Base-by-base conservation (phyloP, 1,140 invertebrate genomes). In the Heliconius melpomene region DNA sequence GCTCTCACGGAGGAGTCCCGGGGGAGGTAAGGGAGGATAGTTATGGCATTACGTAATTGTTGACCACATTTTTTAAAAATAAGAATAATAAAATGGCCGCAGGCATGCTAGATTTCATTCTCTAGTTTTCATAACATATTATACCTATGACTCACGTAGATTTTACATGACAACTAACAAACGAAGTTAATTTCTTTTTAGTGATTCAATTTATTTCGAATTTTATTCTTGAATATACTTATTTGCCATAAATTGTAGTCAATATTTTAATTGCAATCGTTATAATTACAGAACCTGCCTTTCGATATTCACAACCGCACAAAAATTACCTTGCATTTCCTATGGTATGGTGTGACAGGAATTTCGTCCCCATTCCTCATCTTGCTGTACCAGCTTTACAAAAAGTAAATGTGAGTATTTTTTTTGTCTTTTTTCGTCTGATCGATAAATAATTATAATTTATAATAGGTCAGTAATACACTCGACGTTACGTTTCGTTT, bases 281-380 rank as follows among this genome's bases (percentile, higher is more conserved):
- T 54, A 26, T 38, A 52, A 77, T 83, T 95, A 95, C 94, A 98
- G 97, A 98, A 97, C 88, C 89, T 98, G 66, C 97, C 97, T 3
- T 97, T 98, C 86, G 85, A 94, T 73, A 95, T 97, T 57, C 81
- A 95, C 72, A 98, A 97, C 91, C 95, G 95, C 83, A 96, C 95
- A 81, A 95, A 96, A 75, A 84, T 98, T 36, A 97, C 97, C 0
- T 94, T 95, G 9, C 83, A 95, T 36, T 97, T 97, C 87, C 95
- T 96, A 78, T 78, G 96, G 74, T 98, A 96, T 95, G 96, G 97
- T 84, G 96, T 96, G 70, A 96, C 96, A 84, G 97, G 96, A 50
- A 94, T 98, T 75, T 95, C 94, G 23, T 90, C 96, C 13, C 97
- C 97, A 11, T 98, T 97, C 95, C 82, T 98, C 40, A 90, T 97